Evolutionary conservation across 2,797 vertebrate species (phyloP), one percentile per base, ranked within the genome.

Genomic region (Adelosebastes latens): DNA sequence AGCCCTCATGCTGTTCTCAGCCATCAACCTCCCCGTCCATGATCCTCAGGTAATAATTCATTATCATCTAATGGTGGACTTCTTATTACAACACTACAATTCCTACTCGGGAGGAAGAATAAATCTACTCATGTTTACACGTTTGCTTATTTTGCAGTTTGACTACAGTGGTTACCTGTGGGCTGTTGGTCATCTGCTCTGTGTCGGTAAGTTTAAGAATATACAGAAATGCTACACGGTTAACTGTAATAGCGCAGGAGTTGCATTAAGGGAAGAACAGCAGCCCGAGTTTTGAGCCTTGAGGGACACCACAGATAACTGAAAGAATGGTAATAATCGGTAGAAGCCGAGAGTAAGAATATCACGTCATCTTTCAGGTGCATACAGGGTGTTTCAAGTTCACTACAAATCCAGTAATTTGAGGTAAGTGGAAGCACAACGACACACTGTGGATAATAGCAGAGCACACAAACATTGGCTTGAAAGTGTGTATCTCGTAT

Each of bases 121-220:
- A 22, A 52, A 22, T 46, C 12, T 9, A 3, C 5, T 59, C 18
- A 20, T 24, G 5, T 27, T 65, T 24, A n/a, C 10, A 16, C 18
- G 2, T 64, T 24, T 65, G 7, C 0, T 53, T 39, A 1, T 22
- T 52, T 95, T 95, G 58, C 93, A 99, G 98, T 97, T 97, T 92
- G 96, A 98, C 93, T 80, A 79, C 72, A 94, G 91, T 0, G 96
- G 97, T 76, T 99, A 98, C 93, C 92, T 95, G 39, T 99, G 98
- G 98, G 98, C 97, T 36, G 39, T 95, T 7, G 86, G 96, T 87
- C 98, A 99, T 79, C 93, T 97, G 66, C 10, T 94, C 87, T 99
- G 97, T 90, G 92, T 96, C 71, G 98, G 98, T 99, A 94, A 96
- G 89, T 81, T 20, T 34, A 6, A 46, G 3, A 60, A 20, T 20